Base-by-base conservation (phyloP, 1,140 invertebrate genomes). In the Drosophila ambigua region DNA sequence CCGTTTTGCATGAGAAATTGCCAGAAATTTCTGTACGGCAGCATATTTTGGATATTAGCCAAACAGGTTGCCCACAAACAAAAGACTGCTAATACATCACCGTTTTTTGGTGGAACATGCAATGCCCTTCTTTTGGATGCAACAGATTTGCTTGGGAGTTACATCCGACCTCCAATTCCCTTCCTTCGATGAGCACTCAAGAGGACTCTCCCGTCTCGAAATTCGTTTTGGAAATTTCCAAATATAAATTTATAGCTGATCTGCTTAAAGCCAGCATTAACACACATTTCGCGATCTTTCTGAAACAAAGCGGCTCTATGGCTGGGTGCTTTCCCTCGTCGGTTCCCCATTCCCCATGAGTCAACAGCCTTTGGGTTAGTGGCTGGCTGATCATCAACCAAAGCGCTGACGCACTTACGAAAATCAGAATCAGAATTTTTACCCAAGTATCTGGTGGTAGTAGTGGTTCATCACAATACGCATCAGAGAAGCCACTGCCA, bases 61-160 rank as follows among this genome's bases (percentile, higher is more conserved):
- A 69, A 39, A 69, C 67, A 69, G 67, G 65, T 69, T 69, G 64
- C 23, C 20, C 35, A 20, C 0, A 55, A 49, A 68, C 62, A 68
- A 69, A 71, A 71, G 64, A 50, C 41, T 68, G 24, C 0, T 9
- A 31, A 8, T 49, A 24, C 41, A 2, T 15, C n/a, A 20, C 15
- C 35, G 35, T 13, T 39, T 11, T 4, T 39, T 23, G 26, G 13
- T 31, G 51, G 67, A 44, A 46, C 7, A 39, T 31, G 7, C 8
- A 20, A 58, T 49, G 39, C 67, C 15, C 67, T 71, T 31, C 26
- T 26, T 39, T 39, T 13, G 11, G 11, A 13, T 39, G 13, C 35
- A 39, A 39, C 11, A 39, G 35, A 39, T 39, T 35, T 0, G 20
- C 1, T 20, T 20, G 20, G 20, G 20, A 20, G 2, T 20, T 1